Conservation (phyloP, 2,797 vertebrate species). For the Lacerta viridis region DNA sequence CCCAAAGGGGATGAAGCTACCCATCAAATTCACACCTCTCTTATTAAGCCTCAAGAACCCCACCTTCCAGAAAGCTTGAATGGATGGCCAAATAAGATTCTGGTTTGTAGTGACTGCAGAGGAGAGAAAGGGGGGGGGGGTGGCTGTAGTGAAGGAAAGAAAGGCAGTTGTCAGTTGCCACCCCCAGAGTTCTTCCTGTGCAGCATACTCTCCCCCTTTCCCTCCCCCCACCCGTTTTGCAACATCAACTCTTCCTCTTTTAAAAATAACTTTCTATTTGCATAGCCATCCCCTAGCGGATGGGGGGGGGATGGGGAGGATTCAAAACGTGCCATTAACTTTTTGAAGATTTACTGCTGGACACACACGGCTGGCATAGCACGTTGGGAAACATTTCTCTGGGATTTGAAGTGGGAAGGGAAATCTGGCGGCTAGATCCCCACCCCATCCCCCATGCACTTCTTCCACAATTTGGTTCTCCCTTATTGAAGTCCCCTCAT, state of each 20-base stretch:
- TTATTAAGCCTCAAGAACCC: conserved; percentile 49
- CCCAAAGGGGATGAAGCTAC: not conserved
- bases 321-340: conserved; percentile 80
- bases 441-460: no score
- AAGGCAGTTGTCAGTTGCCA: conserved; percentile 49
- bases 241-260: conserved; percentile 55
- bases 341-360: conserved; percentile 76
- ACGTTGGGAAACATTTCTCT: conserved; percentile 59
- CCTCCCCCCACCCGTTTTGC: not conserved
- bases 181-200: conserved; percentile 28
- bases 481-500: conserved; percentile 63
- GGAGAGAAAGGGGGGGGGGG: conserved; percentile 34
- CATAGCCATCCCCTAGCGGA: conserved; percentile 50
- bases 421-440: conserved; percentile 43
- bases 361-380: not conserved
- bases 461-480: conserved; percentile 19
- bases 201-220: conserved; percentile 19
- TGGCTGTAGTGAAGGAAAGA: conserved; percentile 31
- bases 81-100: conserved; percentile 57
- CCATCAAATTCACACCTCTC: conserved; percentile 34
- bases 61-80: conserved; percentile 60
- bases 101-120: conserved; percentile 43
- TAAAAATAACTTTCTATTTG: conserved; percentile 57
- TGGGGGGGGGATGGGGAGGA: conserved; percentile 17
- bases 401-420: conserved; percentile 69